Evolutionary conservation across 1,140 invertebrate genomes (phyloP), one percentile per base, ranked within the genome.

Genomic region (Drosophila aff.): DNA sequence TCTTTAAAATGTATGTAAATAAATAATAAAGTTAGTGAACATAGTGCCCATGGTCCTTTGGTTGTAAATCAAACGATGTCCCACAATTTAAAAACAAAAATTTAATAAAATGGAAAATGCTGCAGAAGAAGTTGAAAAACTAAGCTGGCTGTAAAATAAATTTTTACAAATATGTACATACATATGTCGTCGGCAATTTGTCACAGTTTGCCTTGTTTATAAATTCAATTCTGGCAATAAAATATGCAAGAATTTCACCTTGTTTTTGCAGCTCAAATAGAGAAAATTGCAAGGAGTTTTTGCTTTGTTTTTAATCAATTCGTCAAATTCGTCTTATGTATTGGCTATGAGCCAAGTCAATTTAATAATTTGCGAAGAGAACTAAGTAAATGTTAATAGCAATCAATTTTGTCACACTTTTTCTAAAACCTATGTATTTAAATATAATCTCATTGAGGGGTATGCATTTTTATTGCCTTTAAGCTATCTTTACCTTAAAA

Each of bases 61-160:
- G 18, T n/a, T 33, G 41, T 82, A 79, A 82, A 82, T 86, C 75
- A 82, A 50, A 65, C 47, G 57, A 18, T 61, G 73, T 59, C 60
- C 21, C 21, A 49, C 64, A 47, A 50, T 67, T 50, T 46, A 40
- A 43, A 26, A 41, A 57, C 44, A 41, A 71, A 76, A 85, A 64
- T 46, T 9, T 46, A 68, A 84, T 76, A 77, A 68, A 76, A 55
- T 61, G 33, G 13, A 50, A 28, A 18, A 38, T 38, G 18, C 50
- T 47, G 26, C 4, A 5, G 6, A 58, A 65, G 46, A 10, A 26
- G 3, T 71, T 55, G 66, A 57, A 50, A 43, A 28, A 41, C 65
- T 33, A 40, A 57, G 28, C 31, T 33, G 28, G n/a, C 26, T 40
- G 26, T 33, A 43, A 72, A 73, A 62, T 74, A 73, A 28, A 74